phyloP scores from a whole-genome alignment of 2,797 vertebrate species.

The Uromys caudimaculatus region DNA sequence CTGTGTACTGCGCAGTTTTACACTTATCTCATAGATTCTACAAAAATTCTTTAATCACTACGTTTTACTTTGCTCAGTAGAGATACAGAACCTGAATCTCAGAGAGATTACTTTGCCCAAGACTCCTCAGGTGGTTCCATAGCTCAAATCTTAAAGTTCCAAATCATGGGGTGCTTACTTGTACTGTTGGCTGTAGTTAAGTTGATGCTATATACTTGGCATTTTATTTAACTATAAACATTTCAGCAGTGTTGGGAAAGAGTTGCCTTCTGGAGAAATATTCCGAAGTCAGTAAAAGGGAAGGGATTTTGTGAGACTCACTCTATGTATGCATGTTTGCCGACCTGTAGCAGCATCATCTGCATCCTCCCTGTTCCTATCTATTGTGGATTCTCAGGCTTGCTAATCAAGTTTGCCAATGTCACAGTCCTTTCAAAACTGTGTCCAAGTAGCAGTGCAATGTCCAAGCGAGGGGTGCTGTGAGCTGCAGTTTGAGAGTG shows the following conservation, averaged over 20 bases:
- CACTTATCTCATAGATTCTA: neutral
- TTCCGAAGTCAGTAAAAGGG: neutral
- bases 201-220: neutral
- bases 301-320: neutral
- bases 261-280: constrained; percentile 8
- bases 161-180: neutral
- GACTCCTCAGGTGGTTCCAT: neutral
- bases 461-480: neutral
- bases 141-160: constrained; percentile 11
- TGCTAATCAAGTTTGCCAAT: neutral
- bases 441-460: neutral
- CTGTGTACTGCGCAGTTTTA: neutral
- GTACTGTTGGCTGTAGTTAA: neutral
- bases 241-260: neutral
- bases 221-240: neutral
- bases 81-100: neutral
- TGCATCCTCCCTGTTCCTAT: neutral
- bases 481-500: neutral
- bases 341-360: neutral
- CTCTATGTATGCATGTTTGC: neutral
- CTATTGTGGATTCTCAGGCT: constrained; percentile 4
- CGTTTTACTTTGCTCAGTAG: neutral
- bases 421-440: constrained; percentile 9
- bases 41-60: neutral
- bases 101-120: neutral